These are phyloP conservation scores for Drosophila sordidula DNA, from an alignment of 2,888 invertebrate species.

Conservation along the genomic window DNA sequence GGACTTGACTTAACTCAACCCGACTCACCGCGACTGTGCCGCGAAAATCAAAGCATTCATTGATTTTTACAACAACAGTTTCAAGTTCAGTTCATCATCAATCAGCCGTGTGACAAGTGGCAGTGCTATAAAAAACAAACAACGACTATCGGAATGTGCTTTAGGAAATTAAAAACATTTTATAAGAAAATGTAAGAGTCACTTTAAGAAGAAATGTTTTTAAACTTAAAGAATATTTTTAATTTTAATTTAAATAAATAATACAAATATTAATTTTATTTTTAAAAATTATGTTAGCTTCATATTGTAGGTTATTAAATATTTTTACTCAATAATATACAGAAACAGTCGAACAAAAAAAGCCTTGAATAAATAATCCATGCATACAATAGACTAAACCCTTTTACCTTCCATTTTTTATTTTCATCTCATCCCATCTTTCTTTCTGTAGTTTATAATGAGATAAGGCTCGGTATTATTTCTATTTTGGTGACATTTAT, in stretches of 20 bases:
- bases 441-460: background rate
- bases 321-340: too few species aligned
- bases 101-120: conserved; percentile 65
- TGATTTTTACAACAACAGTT: conserved; percentile 49
- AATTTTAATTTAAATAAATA: too few species aligned
- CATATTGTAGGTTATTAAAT: too few species aligned
- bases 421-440: background rate
- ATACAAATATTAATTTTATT: too few species aligned
- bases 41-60: conserved; percentile 51
- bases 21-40: conserved; percentile 29
- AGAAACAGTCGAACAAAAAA: too few species aligned
- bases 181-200: too few species aligned
- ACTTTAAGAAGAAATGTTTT: too few species aligned
- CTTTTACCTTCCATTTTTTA: too few species aligned
- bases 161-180: background rate
- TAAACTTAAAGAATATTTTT: too few species aligned
- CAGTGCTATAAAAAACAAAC: conserved; percentile 15
- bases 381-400: too few species aligned
- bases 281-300: background rate
- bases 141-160: conserved; percentile 33
- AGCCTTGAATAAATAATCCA: too few species aligned
- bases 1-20: conserved; percentile 27
- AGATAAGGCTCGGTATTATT: background rate
- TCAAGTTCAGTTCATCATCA: conserved; percentile 77
- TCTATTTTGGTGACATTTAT: conserved; percentile 17